Percentiles rank a stretch among this genome's conserved stretches.
phyloP scores from a whole-genome alignment of 37 sponge, comb jelly and placozoan species.

The Mnemiopsis leidyi region DNA sequence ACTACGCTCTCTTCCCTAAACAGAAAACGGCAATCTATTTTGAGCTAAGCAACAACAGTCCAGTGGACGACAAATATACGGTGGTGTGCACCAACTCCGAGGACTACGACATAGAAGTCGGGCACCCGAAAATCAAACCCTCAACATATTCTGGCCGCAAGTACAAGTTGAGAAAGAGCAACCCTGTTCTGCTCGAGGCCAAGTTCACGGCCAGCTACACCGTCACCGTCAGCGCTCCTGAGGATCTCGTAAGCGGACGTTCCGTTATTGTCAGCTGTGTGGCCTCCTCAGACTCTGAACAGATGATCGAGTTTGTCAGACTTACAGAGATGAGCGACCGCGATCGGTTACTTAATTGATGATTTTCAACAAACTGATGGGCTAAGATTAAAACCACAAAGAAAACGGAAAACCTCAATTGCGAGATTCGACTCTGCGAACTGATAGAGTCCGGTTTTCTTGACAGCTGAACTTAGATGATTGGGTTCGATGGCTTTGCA shows the following conservation, averaged over 20 bases:
- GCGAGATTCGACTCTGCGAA: neutral
- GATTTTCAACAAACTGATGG: no score
- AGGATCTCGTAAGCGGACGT: neutral
- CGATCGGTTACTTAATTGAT: no score
- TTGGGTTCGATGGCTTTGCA: neutral
- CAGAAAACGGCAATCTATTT: neutral
- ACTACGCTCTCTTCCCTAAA: conserved; percentile 41
- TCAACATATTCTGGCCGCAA: no score
- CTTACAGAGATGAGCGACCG: conserved; percentile 49
- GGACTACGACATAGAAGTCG: neutral
- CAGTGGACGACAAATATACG: neutral
- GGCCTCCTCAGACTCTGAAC: neutral
- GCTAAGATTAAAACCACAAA: no score
- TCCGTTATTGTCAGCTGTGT: conserved; percentile 9
- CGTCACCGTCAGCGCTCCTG: neutral
- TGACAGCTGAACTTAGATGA: neutral
- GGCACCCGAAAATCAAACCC: neutral
- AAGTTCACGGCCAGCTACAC: neutral
- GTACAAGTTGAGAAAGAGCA: neutral
- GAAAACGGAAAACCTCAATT: no score
- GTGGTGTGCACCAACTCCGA: neutral
- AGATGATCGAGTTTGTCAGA: conserved; percentile 30
- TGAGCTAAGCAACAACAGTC: neutral
- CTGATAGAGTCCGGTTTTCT: neutral
- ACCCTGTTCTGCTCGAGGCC: neutral